Evolutionary conservation across 23 tunicate genomes (phyloP), one percentile per base, ranked within the genome.

Genomic region (Botrylloides violaceus): DNA sequence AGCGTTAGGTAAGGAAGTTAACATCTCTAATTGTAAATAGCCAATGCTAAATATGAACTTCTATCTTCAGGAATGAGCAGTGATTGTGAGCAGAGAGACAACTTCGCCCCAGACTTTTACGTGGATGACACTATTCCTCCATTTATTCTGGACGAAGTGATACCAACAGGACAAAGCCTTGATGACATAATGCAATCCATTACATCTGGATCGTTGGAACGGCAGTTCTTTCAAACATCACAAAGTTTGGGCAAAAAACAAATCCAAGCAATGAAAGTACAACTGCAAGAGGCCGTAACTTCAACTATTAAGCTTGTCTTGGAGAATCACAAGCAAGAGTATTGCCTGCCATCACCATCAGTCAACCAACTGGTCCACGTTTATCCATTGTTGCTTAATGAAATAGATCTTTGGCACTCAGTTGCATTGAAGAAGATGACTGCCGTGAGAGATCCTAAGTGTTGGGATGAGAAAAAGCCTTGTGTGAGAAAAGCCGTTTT

Each of bases 401-500:
- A 87, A 39, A 71, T 87, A 57, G 95, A 87, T 49, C 57, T 62
- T 6, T 87, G 95, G 95, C 95, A 87, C 66, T 49, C 29, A 15
- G 57, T 63, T 24, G 95, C 95, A 0, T 22, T 74, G 30, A 63
- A 70, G 59, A 87, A 80, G 59, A 87, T 87, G 95, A 25, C 76
- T 12, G 64, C 30, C 3, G 36, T 22, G 0, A 19, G 76, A 1
- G 81, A 66, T 3, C 37, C 37, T 23, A 19, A 58, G 32, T 87
- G 95, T 38, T 87, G 95, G 95, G 71, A 31, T 6, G 72, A 59
- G 4, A 23, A 43, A 28, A 48, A 36, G 4, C 22, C n/a, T n/a
- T 87, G 95, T 59, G 53, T 37, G 12, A 35, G 36, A 5, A 36
- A 66, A 20, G 59, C 70, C 30, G 71, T 73, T 30, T 80, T 87